phyloP scores from a whole-genome alignment of 2,888 invertebrate genomes.

The Drosophila emarginata region DNA sequence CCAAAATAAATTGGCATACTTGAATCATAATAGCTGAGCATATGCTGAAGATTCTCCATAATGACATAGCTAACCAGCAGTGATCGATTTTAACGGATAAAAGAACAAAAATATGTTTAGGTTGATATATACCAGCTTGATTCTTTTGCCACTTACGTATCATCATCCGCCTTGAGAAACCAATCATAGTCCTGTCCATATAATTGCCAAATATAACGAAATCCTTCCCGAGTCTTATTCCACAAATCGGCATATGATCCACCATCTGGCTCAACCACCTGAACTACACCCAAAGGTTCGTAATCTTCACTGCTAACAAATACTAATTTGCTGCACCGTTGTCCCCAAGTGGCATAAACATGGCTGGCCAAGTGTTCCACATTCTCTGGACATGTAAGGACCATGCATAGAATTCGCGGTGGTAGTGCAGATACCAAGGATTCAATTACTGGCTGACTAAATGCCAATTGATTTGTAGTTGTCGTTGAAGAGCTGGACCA shows the following conservation, averaged over 20 bases:
- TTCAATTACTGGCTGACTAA: background rate
- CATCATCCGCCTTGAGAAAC: constrained; percentile 99
- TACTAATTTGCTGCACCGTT: constrained; percentile 91
- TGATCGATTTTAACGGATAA: background rate
- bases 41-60: constrained; percentile 95
- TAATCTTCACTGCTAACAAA: constrained; percentile 92
- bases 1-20: constrained; percentile 93
- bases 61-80: constrained; percentile 89
- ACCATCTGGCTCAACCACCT: constrained; percentile 91
- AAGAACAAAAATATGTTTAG: background rate
- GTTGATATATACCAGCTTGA: background rate
- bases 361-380: constrained; percentile 93
- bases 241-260: constrained; percentile 89
- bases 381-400: constrained; percentile 95
- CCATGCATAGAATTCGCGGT: constrained; percentile 93
- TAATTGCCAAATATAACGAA: constrained; percentile 91
- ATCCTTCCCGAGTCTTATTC: constrained; percentile 97
- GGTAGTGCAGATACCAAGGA: constrained; percentile 84
- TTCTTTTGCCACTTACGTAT: constrained; percentile 91
- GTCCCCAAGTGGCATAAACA: constrained; percentile 97
- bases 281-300: constrained; percentile 89
- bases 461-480: constrained; percentile 66
- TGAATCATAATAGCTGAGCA: constrained; percentile 89
- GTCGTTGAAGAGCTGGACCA: constrained; percentile 32
- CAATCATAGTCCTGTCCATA: constrained; percentile 94